Percentiles rank a stretch among this genome's conserved stretches.
These are phyloP conservation scores for Aethina tumida DNA, from an alignment of 1,140 invertebrate species.

Conservation along the genomic window DNA sequence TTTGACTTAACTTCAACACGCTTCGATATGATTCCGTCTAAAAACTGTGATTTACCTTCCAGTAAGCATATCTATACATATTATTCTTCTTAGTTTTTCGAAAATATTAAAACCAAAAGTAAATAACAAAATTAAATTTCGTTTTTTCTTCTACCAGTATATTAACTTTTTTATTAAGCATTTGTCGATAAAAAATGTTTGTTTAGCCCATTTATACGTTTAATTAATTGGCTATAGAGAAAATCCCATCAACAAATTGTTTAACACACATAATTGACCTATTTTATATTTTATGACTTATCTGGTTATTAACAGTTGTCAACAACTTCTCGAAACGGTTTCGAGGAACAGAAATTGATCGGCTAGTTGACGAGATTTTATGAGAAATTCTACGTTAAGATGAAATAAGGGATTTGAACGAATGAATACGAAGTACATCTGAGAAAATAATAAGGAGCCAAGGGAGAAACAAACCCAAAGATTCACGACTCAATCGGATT, in stretches of 20 bases:
- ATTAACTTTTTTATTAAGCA: neutral
- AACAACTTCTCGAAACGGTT: too few species aligned
- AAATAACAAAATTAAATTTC: neutral
- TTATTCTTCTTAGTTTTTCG: constrained; percentile 10
- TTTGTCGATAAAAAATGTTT: neutral
- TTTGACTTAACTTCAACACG: too few species aligned
- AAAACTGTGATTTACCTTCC: constrained; percentile 31
- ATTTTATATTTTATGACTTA: neutral
- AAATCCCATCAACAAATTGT: constrained; percentile 4
- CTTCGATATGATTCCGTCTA: constrained; percentile 34
- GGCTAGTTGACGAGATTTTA: too few species aligned
- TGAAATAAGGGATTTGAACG: too few species aligned
- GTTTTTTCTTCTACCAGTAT: neutral
- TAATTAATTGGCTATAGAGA: constrained; percentile 6
- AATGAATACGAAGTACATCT: too few species aligned
- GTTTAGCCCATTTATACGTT: constrained; percentile 5
- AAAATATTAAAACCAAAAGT: constrained; percentile 2
- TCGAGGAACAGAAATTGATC: too few species aligned
- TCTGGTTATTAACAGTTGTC: neutral
- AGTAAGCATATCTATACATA: constrained; percentile 30
- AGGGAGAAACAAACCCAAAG: too few species aligned
- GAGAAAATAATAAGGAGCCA: too few species aligned
- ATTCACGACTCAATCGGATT: too few species aligned
- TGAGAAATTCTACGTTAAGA: too few species aligned
- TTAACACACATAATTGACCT: constrained; percentile 6